A percentile compares a stretch with the other conserved stretches of the same genome.
These are phyloP conservation scores for Pecten maximus DNA, from an alignment of 2,888 invertebrate species.

Conservation along the genomic window DNA sequence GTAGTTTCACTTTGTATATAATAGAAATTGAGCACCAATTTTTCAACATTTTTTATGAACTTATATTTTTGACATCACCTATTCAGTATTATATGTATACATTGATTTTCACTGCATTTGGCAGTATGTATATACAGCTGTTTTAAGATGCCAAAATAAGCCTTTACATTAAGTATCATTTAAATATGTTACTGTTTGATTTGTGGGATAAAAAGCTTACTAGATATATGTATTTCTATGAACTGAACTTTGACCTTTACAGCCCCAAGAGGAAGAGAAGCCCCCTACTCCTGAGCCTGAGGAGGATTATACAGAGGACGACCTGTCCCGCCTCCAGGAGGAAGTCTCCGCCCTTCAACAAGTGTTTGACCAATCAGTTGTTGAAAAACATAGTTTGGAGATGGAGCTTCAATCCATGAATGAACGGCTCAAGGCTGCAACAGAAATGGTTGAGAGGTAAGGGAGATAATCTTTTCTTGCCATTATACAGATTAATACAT, in stretches of 20 bases:
- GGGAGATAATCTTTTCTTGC: background rate
- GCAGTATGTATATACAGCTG: too few relatives aligned
- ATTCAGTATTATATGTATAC: too few relatives aligned
- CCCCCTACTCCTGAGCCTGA: constrained; percentile 67
- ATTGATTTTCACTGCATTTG: too few relatives aligned
- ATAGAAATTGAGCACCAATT: background rate
- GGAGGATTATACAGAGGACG: constrained; percentile 78
- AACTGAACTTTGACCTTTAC: constrained; percentile 37
- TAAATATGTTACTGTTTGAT: background rate
- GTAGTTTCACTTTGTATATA: background rate
- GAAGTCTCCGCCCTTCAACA: constrained; percentile 78
- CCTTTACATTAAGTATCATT: too few relatives aligned
- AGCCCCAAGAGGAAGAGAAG: constrained; percentile 62
- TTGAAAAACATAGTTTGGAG: constrained; percentile 81
- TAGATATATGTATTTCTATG: background rate
- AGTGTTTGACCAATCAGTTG: constrained; percentile 80
- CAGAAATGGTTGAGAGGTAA: constrained; percentile 79
- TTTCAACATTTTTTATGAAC: background rate
- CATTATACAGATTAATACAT: too few relatives aligned
- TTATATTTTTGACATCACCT: too few relatives aligned
- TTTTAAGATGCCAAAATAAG: background rate
- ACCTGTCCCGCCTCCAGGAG: constrained; percentile 78
- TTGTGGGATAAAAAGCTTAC: too few relatives aligned
- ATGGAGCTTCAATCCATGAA: constrained; percentile 81
- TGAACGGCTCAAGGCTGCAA: constrained; percentile 80